These are phyloP conservation scores for Drepanosiphum platanoidis DNA, from an alignment of 2,888 invertebrate species.

Conservation along the genomic window DNA sequence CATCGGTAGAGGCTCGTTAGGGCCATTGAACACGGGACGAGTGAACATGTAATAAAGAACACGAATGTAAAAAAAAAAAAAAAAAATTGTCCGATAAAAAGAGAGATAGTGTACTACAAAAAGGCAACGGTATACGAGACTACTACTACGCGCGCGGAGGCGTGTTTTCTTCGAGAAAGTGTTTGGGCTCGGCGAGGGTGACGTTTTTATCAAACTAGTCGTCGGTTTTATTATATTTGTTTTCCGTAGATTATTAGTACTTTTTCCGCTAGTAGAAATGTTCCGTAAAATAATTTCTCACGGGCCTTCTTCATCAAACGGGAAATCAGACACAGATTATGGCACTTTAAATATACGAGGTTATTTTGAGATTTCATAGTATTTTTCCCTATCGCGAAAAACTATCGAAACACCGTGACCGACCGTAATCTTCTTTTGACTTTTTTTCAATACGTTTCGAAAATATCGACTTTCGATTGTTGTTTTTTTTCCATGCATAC, in stretches of 20 bases:
- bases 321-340: background rate
- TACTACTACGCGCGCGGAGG: background rate
- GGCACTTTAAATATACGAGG: background rate
- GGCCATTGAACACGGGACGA: conserved; percentile 22
- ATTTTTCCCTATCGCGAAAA: background rate
- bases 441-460: background rate
- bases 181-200: no score
- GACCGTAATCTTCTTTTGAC: background rate
- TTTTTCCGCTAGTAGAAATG: no score
- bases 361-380: background rate
- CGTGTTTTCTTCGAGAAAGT: background rate
- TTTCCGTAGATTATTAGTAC: no score
- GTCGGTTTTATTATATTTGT: no score
- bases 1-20: conserved; percentile 42
- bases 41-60: background rate
- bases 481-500: no score
- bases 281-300: no score
- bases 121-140: no score
- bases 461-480: background rate
- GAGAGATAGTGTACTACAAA: background rate
- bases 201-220: no score
- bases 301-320: background rate
- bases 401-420: background rate
- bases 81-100: no score
- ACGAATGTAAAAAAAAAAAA: background rate